Percentiles rank a stretch among this genome's conserved stretches.
These are phyloP conservation scores for Phaonia tiefii DNA, from an alignment of 2,888 invertebrate species.

Conservation along the genomic window DNA sequence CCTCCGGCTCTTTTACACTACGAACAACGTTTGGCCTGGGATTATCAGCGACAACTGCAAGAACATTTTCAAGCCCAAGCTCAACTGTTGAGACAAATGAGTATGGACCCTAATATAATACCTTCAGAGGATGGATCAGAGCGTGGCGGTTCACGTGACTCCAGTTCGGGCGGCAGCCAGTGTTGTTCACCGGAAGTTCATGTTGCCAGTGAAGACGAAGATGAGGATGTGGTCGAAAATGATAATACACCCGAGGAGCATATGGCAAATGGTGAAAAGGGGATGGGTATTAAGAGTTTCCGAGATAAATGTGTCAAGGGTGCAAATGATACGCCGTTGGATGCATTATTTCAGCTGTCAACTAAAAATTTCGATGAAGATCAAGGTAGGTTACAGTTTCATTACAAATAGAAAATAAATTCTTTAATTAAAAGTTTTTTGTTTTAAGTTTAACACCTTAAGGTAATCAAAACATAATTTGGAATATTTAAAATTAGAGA, in stretches of 20 bases:
- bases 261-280: not conserved
- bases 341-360: slow-evolving; percentile 98
- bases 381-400: slow-evolving; percentile 84
- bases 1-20: slow-evolving; percentile 83
- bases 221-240: slow-evolving; percentile 22
- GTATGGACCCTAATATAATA: slow-evolving; percentile 79
- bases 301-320: slow-evolving; percentile 72
- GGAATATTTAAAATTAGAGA: not conserved
- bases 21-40: slow-evolving; percentile 84
- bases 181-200: slow-evolving; percentile 87
- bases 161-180: slow-evolving; percentile 86
- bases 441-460: too few species aligned
- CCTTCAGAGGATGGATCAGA: slow-evolving; percentile 86
- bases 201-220: slow-evolving; percentile 73
- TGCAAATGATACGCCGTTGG: slow-evolving; percentile 88
- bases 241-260: not conserved
- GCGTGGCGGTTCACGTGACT: slow-evolving; percentile 81
- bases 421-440: too few species aligned
- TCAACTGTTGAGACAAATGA: slow-evolving; percentile 82
- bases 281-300: slow-evolving; percentile 59
- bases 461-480: too few species aligned
- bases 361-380: slow-evolving; percentile 97
- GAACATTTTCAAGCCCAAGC: slow-evolving; percentile 82
- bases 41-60: slow-evolving; percentile 83
- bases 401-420: too few species aligned